phyloP scores from a whole-genome alignment of 1,140 invertebrate species.

The Atopsyche davidsoni region DNA sequence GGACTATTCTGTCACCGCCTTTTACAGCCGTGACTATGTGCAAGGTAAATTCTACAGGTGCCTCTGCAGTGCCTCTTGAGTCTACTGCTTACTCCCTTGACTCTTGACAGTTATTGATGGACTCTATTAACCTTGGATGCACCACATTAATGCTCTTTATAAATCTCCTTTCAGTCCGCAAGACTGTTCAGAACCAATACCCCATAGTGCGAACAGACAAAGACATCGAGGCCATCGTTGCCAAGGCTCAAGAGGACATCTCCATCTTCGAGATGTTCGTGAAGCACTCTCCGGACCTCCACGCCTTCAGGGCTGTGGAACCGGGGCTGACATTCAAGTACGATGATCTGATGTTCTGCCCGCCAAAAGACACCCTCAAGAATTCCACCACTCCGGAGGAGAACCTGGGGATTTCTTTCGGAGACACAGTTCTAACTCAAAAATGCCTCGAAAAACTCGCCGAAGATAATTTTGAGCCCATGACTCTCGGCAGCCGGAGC shows the following conservation, averaged over 20 bases:
- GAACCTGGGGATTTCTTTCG: conserved; percentile 8
- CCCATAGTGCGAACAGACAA: conserved; percentile 24
- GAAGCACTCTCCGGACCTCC: conserved; percentile 19
- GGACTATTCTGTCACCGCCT: conserved; percentile 67
- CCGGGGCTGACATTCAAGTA: conserved; percentile 20
- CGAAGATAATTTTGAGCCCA: conserved; percentile 24
- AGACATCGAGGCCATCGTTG: conserved; percentile 23
- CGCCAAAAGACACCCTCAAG: conserved; percentile 11
- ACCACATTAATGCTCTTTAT: too few relatives aligned
- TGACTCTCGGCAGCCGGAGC: conserved; percentile 22
- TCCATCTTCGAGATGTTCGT: conserved; percentile 28
- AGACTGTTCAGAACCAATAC: conserved; percentile 17
- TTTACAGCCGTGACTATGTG: conserved; percentile 78
- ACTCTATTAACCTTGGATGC: too few relatives aligned
- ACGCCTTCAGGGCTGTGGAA: conserved; percentile 24
- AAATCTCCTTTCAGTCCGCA: conserved; percentile 27
- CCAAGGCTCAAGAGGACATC: conserved; percentile 14
- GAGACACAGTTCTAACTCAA: conserved; percentile 17
- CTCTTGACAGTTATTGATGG: too few relatives aligned
- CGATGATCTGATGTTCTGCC: conserved; percentile 22
- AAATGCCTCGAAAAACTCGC: conserved; percentile 21
- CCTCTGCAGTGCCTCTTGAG: too few relatives aligned
- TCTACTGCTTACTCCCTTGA: too few relatives aligned
- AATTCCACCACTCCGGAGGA: conserved; percentile 8
- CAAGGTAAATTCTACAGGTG: conserved; percentile 54